Conservation (phyloP, 2,888 invertebrate genomes). For the Cloeon dipterum region DNA sequence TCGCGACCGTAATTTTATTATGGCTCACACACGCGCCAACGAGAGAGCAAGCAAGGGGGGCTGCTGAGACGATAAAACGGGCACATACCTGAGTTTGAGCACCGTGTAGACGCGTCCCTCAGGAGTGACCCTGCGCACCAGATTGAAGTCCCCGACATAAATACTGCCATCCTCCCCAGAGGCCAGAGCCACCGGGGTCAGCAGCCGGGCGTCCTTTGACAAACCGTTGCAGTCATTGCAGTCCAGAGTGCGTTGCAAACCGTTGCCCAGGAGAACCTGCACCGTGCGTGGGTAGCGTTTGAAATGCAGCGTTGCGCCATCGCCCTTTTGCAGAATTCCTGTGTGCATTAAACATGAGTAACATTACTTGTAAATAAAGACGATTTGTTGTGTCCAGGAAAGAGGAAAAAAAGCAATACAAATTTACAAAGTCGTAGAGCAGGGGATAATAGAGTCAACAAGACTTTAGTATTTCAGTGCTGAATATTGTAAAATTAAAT, state of each 20-base stretch:
- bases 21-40: no score
- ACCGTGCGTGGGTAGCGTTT: constrained; percentile 80
- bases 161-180: constrained; percentile 91
- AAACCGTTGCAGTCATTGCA: constrained; percentile 75
- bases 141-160: constrained; percentile 91
- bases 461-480: no score
- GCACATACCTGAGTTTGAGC: constrained; percentile 50
- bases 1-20: no score
- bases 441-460: no score
- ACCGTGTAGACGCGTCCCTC: constrained; percentile 79
- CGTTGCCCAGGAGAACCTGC: constrained; percentile 76
- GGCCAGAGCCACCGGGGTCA: constrained; percentile 84
- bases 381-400: not conserved
- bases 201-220: constrained; percentile 62
- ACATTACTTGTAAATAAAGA: not conserved
- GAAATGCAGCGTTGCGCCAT: constrained; percentile 84
- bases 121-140: constrained; percentile 73
- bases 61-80: no score
- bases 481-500: no score
- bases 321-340: constrained; percentile 89
- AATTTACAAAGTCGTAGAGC: no score
- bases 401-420: not conserved
- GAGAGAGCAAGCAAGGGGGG: no score
- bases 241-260: constrained; percentile 59
- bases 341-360: constrained; percentile 7